phyloP scores from a whole-genome alignment of 2,113 vertebrate genomes.

The Phodopus roborovskii region DNA sequence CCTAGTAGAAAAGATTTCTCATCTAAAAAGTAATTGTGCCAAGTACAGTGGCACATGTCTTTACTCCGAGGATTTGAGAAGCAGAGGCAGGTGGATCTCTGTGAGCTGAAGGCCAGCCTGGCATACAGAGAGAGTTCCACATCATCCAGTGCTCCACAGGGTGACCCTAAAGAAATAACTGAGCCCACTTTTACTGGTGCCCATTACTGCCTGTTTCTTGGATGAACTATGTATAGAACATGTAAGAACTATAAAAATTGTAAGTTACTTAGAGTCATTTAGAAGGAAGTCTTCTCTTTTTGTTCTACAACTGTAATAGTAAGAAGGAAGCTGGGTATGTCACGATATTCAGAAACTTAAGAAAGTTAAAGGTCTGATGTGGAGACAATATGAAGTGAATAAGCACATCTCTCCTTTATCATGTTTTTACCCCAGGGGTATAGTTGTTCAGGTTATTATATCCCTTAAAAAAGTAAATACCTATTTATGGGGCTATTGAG shows the following conservation, averaged over 20 bases:
- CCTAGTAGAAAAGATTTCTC: neutral
- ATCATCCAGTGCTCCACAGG: neutral
- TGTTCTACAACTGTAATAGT: constrained; percentile 38
- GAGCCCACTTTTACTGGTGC: neutral
- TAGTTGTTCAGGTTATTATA: neutral
- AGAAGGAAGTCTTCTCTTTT: neutral
- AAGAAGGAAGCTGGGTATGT: neutral
- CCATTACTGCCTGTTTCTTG: constrained; percentile 6
- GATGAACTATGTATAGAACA: neutral
- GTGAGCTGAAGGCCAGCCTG: neutral
- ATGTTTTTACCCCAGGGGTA: neutral
- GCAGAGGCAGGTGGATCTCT: neutral
- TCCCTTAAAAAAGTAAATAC: neutral
- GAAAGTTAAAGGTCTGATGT: neutral
- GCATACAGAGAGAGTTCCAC: neutral
- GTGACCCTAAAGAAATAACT: neutral
- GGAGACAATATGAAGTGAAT: neutral
- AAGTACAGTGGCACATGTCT: neutral
- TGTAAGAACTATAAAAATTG: constrained; percentile 37
- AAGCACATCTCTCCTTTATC: neutral
- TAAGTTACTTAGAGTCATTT: constrained; percentile 33
- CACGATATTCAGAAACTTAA: constrained; percentile 17
- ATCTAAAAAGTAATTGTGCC: neutral
- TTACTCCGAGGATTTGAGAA: neutral
- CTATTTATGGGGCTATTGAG: neutral